Percentiles rank a stretch among this genome's conserved stretches.
These are phyloP conservation scores for Prunella strophiata DNA, from an alignment of 2,797 vertebrate genomes.

Conservation along the genomic window DNA sequence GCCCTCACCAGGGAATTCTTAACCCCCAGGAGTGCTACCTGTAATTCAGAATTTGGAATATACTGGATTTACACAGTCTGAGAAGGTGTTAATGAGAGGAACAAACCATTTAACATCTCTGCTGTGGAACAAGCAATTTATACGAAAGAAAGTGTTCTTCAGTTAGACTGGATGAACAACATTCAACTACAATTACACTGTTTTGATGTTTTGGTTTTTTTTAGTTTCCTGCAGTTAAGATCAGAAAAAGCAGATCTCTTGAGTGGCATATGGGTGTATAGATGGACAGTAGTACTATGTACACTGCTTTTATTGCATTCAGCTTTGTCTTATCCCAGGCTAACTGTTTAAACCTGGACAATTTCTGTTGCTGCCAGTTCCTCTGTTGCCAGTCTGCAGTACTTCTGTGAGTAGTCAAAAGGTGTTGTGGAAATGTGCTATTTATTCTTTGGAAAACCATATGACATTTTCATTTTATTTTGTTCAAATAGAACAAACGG, in stretches of 20 bases:
- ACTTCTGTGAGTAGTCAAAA: not conserved
- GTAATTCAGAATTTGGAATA: not conserved
- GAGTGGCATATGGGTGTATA: not conserved
- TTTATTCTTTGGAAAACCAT: slow-evolving; percentile 25
- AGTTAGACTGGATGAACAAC: not conserved
- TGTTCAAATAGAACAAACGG: slow-evolving; percentile 31
- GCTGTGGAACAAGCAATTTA: not conserved
- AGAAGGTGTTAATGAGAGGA: not conserved
- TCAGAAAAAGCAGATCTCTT: not conserved
- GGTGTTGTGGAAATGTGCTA: not conserved
- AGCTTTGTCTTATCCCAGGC: not conserved
- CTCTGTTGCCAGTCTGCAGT: not conserved
- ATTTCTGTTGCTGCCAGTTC: not conserved
- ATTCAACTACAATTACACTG: not conserved
- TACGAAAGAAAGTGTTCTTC: not conserved
- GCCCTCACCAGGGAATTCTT: not conserved
- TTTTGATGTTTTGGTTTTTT: not conserved
- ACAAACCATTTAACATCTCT: not conserved
- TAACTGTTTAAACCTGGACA: not conserved
- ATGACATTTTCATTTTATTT: slow-evolving; percentile 48
- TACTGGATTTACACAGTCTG: not conserved
- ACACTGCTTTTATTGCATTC: not conserved
- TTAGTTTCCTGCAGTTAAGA: not conserved
- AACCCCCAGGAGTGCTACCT: not conserved
- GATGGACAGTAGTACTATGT: not conserved